Evolutionary conservation across 2,888 invertebrate species (phyloP).

Genomic region (Metacarcinus magister): DNA sequence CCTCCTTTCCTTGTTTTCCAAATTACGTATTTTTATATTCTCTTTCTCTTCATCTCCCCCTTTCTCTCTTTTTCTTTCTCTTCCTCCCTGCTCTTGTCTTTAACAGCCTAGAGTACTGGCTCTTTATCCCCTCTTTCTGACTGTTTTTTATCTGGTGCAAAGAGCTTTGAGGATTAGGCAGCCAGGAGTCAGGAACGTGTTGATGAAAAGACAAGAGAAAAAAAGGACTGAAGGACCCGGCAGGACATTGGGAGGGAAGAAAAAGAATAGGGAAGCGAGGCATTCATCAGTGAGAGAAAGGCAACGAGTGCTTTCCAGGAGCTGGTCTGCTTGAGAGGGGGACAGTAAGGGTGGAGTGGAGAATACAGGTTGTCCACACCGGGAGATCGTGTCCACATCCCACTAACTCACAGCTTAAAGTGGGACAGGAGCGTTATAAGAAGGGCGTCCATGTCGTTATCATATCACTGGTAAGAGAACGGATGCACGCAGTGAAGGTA

Average conservation of each 20-base stretch:
- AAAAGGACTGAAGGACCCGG: conserved; percentile 40
- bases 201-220: conserved; percentile 57
- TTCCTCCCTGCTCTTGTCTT: conserved; percentile 46
- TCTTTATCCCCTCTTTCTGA: conserved; percentile 47
- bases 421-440: neutral
- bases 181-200: conserved; percentile 67
- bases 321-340: conserved; percentile 27
- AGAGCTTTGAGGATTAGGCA: conserved; percentile 69
- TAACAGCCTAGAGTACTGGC: conserved; percentile 32
- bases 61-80: conserved; percentile 34
- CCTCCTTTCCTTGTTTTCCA: conserved; percentile 18
- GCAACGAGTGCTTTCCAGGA: neutral
- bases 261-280: conserved; percentile 27
- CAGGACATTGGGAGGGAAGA: conserved; percentile 29
- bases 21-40: neutral
- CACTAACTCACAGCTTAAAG: neutral
- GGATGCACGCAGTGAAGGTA: neutral
- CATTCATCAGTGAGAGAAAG: conserved; percentile 46
- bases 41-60: conserved; percentile 39
- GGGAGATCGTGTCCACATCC: neutral
- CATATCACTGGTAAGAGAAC: neutral
- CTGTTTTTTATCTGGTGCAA: conserved; percentile 58
- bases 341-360: neutral
- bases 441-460: neutral
- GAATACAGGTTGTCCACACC: neutral